These are phyloP conservation scores for Rhamnusium bicolor DNA, from an alignment of 2,888 invertebrate species.

Conservation along the genomic window DNA sequence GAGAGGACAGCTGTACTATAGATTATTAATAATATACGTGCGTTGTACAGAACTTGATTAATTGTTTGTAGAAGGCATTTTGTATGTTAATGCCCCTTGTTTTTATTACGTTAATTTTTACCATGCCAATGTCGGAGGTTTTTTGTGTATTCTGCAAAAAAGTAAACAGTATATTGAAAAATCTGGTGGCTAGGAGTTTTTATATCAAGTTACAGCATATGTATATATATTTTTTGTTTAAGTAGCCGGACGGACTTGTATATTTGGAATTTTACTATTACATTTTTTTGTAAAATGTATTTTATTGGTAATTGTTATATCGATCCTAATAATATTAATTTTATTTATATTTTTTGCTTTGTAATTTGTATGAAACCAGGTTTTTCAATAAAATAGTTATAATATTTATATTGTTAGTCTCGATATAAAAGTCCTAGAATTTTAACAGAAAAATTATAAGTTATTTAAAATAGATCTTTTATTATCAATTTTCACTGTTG, in stretches of 20 bases:
- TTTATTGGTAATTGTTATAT: slow-evolving; percentile 45
- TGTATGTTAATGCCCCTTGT: slow-evolving; percentile 60
- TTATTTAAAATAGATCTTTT: slow-evolving; percentile 53
- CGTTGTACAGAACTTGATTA: slow-evolving; percentile 68
- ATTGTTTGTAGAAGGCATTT: slow-evolving; percentile 67
- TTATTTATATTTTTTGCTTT: slow-evolving; percentile 44
- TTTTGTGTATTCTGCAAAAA: slow-evolving; percentile 39
- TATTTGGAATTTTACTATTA: slow-evolving; percentile 47
- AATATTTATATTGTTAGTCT: slow-evolving; percentile 51
- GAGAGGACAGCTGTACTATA: slow-evolving; percentile 69
- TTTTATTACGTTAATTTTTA: slow-evolving; percentile 53
- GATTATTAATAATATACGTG: slow-evolving; percentile 65
- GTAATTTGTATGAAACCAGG: slow-evolving; percentile 46
- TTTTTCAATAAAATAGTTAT: slow-evolving; percentile 56
- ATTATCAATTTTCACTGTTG: slow-evolving; percentile 58
- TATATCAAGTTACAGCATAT: slow-evolving; percentile 38
- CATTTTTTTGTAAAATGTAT: slow-evolving; percentile 48
- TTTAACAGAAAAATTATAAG: slow-evolving; percentile 52
- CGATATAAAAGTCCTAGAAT: slow-evolving; percentile 46
- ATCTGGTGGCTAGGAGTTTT: slow-evolving; percentile 52
- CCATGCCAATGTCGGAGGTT: slow-evolving; percentile 49
- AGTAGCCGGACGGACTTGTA: slow-evolving; percentile 46
- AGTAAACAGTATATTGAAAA: slow-evolving; percentile 51
- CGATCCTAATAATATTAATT: slow-evolving; percentile 42
- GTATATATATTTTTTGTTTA: slow-evolving; percentile 51